Conservation (phyloP, 2,113 vertebrate genomes). For the Octodon degus region DNA sequence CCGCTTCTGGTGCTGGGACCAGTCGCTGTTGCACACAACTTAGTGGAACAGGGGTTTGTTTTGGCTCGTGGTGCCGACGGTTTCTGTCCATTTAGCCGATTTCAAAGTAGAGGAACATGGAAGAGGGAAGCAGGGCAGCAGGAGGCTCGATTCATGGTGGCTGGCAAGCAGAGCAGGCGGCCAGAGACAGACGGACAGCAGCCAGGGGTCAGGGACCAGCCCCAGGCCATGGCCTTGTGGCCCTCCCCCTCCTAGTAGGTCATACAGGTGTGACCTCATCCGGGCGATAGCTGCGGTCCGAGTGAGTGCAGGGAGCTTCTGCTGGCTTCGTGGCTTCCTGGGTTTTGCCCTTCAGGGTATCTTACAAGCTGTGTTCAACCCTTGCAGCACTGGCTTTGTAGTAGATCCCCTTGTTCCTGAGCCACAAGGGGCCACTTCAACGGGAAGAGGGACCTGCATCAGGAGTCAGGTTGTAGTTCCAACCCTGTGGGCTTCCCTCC, state of each 20-base stretch:
- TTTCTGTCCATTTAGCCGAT: neutral
- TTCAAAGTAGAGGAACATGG: neutral
- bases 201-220: no score
- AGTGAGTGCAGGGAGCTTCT: neutral
- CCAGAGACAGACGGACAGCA: neutral
- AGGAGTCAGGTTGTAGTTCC: neutral
- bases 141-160: neutral
- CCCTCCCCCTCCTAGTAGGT: neutral
- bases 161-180: neutral
- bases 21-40: neutral
- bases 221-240: neutral
- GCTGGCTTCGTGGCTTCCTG: no score
- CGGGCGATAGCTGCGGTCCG: neutral
- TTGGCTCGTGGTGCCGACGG: neutral
- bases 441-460: neutral
- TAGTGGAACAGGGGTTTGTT: neutral
- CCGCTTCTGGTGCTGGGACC: neutral
- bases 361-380: neutral
- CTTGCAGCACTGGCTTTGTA: neutral
- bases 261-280: neutral
- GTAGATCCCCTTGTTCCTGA: neutral
- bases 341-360: neutral
- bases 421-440: neutral
- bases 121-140: no score
- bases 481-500: neutral